Percentiles rank a stretch among this genome's conserved stretches.
These are phyloP conservation scores for Papilio gigon DNA, from an alignment of 2,888 invertebrate genomes.

Conservation along the genomic window DNA sequence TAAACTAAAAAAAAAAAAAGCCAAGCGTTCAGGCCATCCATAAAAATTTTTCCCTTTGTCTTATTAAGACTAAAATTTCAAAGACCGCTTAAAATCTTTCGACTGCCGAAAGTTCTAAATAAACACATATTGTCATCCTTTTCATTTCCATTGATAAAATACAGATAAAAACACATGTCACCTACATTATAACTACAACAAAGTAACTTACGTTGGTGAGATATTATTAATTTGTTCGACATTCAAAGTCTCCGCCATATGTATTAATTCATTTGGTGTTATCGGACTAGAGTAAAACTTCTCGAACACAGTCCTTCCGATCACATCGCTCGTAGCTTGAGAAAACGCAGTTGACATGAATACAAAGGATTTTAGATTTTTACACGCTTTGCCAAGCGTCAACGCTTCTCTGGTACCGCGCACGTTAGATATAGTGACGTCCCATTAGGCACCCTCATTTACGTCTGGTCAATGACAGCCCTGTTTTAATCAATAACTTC, in stretches of 20 bases:
- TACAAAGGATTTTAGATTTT: conserved; percentile 40
- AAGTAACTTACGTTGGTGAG: background rate
- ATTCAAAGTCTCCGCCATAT: conserved; percentile 50
- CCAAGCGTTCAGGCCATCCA: no score
- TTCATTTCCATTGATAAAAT: no score
- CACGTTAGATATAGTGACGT: conserved; percentile 43
- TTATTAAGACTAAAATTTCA: no score
- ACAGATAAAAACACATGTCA: no score
- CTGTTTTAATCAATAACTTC: conserved; percentile 82
- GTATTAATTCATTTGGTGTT: conserved; percentile 48
- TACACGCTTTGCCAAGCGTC: conserved; percentile 4
- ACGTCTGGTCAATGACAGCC: conserved; percentile 82
- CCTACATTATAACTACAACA: background rate
- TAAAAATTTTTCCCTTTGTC: no score
- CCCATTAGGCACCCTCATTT: conserved; percentile 82
- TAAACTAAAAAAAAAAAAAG: background rate
- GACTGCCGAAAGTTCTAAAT: no score
- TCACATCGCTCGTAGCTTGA: conserved; percentile 63
- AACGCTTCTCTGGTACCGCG: conserved; percentile 10
- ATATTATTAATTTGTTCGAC: conserved; percentile 27
- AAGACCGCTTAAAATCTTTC: no score
- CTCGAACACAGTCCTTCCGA: conserved; percentile 45
- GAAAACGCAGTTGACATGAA: conserved; percentile 61
- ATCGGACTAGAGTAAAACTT: conserved; percentile 49
- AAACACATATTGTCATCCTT: no score